A percentile compares a stretch with the other conserved stretches of the same genome.
Conservation (phyloP, 1,140 invertebrate genomes). For the Sitobion miscanthi region DNA sequence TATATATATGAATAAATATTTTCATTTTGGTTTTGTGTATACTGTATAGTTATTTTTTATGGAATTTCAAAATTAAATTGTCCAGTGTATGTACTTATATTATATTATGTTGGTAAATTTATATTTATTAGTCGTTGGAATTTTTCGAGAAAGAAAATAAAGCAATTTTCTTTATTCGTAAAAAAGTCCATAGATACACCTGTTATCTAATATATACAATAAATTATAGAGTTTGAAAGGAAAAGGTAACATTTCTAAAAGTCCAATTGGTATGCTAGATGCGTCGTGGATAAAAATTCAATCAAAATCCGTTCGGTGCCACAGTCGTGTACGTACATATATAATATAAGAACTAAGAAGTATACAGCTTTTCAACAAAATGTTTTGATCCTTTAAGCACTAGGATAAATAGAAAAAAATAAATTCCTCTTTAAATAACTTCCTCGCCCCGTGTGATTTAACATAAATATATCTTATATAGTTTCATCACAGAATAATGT, state of each 20-base stretch:
- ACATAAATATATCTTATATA: conserved; percentile 22
- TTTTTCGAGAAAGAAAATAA: neutral
- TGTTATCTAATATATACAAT: neutral
- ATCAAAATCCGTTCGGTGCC: conserved; percentile 32
- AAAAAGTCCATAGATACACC: neutral
- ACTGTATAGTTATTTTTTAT: neutral
- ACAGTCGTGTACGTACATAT: neutral
- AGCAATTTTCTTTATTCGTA: neutral
- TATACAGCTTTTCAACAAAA: conserved; percentile 25
- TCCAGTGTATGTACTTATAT: neutral
- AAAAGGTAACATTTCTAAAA: conserved; percentile 25
- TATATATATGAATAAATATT: neutral
- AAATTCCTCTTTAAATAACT: conserved; percentile 24
- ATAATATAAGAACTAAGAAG: neutral
- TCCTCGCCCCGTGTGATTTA: neutral
- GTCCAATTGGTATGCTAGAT: conserved; percentile 44
- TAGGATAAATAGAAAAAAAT: conserved; percentile 17
- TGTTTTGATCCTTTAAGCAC: conserved; percentile 37
- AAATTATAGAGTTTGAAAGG: neutral
- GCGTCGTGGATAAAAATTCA: conserved; percentile 32
- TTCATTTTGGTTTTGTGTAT: neutral
- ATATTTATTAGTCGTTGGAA: neutral
- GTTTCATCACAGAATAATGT: neutral
- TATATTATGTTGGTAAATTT: neutral
- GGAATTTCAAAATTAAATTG: conserved; percentile 4